These are phyloP conservation scores for Cantharis rufa DNA, from an alignment of 2,888 invertebrate genomes.

Conservation along the genomic window DNA sequence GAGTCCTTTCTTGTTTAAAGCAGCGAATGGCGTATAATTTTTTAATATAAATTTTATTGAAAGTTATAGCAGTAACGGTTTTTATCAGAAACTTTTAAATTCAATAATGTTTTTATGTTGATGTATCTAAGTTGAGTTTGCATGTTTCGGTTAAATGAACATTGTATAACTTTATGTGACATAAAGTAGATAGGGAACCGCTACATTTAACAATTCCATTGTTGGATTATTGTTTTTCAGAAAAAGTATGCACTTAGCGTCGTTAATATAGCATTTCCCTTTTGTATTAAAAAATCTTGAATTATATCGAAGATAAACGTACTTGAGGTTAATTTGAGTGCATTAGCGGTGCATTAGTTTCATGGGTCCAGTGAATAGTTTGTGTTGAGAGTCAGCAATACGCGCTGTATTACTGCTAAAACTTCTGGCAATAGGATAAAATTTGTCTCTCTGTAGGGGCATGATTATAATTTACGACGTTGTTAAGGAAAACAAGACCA, in stretches of 20 bases:
- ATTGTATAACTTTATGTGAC: neutral
- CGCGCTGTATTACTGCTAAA: neutral
- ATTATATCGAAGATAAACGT: neutral
- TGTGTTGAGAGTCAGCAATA: neutral
- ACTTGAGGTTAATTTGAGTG: neutral
- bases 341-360: neutral
- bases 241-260: neutral
- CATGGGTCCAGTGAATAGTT: neutral
- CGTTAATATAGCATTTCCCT: neutral
- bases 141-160: neutral
- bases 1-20: neutral
- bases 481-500: slow-evolving; percentile 4
- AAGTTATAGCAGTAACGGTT: neutral
- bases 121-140: neutral
- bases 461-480: slow-evolving; percentile 2
- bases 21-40: neutral
- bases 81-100: neutral
- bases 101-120: neutral
- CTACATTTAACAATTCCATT: neutral
- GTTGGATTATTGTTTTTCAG: neutral
- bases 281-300: neutral
- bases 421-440: neutral
- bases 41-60: neutral
- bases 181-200: neutral
- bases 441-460: slow-evolving; percentile 1